Evolutionary conservation across 2,888 invertebrate genomes (phyloP), one percentile per base, ranked within the genome.

Genomic region (Schrankia costaestrigalis): DNA sequence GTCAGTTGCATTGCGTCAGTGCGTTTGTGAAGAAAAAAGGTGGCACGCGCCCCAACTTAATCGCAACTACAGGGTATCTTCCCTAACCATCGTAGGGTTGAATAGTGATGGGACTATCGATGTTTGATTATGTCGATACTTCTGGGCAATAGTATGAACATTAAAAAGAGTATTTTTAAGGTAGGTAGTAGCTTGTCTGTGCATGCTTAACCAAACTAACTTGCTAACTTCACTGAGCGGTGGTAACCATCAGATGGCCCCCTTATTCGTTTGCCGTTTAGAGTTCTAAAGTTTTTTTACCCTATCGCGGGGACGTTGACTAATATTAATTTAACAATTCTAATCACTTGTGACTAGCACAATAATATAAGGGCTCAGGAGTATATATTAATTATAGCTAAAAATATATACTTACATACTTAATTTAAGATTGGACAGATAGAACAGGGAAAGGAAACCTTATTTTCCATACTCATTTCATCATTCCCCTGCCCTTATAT

Each of bases 21-120:
- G 78, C 81, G 71, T 75, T 78, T 76, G 72, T 66, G 70, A 73
- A 79, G 75, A 75, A 85, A 86, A 86, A 86, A 84, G 78, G 78
- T 80, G 85, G 86, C 86, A 86, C 86, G 86, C 78, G 86, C 78
- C 78, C 75, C 67, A 72, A 71, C 69, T 78, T 77, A 71, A 72
- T 77, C 74, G 73, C 73, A 69, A 57, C 58, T 67, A 56, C 49
- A 58, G 64, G 63, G 76, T 81, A 84, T 85, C 84, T 83, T 82
- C 82, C 81, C 82, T 73, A 63, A 56, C 67, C 56, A 85, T 85
- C 84, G 69, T 60, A 58, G 81, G 77, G 78, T 71, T 65, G 53
- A 15, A 18, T 71, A 80, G 76, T 45, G 77, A 58, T 63, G 73
- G 24, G 1, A 17, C 17, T n/a, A 1, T n/a, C n/a, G n/a, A n/a